A percentile compares a stretch with the other conserved stretches of the same genome.
phyloP scores from a whole-genome alignment of 2,888 invertebrate genomes.

The Priapulus caudatus region DNA sequence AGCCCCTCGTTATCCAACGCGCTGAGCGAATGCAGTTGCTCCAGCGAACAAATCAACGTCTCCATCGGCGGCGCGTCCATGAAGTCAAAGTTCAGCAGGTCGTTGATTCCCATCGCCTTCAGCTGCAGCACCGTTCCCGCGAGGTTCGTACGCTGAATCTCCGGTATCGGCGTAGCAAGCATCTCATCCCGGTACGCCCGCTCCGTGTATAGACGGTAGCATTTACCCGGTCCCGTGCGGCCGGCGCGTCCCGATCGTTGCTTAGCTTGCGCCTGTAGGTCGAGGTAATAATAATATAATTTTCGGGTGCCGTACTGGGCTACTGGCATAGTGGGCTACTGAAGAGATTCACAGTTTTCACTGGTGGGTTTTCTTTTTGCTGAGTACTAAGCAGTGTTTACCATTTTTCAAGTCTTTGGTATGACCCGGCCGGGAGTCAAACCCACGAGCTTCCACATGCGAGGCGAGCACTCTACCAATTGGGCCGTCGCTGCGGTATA shows the following conservation, averaged over 20 bases:
- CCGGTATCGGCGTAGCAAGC: conserved; percentile 93
- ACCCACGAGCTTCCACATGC: no score
- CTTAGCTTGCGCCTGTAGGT: conserved; percentile 92
- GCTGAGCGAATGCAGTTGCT: conserved; percentile 88
- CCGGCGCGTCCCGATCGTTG: conserved; percentile 94
- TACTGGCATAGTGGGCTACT: no score
- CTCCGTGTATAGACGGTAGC: conserved; percentile 92
- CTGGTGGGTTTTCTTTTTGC: no score
- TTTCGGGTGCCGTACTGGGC: no score
- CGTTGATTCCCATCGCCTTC: conserved; percentile 99
- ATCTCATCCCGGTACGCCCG: conserved; percentile 97
- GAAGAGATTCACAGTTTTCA: no score
- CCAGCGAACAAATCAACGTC: conserved; percentile 91
- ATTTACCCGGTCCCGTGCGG: conserved; percentile 93
- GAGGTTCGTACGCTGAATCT: conserved; percentile 95
- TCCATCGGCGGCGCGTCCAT: conserved; percentile 99
- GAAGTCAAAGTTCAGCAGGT: conserved; percentile 94
- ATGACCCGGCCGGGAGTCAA: no score
- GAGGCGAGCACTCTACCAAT: no score
- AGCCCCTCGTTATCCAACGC: conserved; percentile 74
- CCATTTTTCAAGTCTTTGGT: no score
- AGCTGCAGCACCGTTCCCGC: conserved; percentile 88
- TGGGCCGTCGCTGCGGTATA: no score
- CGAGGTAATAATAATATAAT: no score
- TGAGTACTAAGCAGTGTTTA: no score